Base-by-base conservation (phyloP, 2,888 invertebrate species). In the Diaphora mendica region DNA sequence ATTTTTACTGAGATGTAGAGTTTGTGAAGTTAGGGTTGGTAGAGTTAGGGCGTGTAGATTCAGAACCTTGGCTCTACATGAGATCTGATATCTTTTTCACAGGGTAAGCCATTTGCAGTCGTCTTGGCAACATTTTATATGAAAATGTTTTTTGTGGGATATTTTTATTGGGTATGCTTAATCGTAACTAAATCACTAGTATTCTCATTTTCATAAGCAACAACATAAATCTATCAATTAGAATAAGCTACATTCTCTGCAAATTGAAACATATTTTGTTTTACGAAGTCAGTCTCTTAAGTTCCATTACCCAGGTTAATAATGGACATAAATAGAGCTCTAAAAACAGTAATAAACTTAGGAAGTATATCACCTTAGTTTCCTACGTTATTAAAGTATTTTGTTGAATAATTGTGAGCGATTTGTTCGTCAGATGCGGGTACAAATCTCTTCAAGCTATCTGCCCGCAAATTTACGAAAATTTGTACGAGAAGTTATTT, bases 401-500 rank as follows among this genome's bases (percentile, higher is more conserved):
- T 59, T 51, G 26, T 75, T 70, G 74, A 80, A 78, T 78, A 82
- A 82, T 76, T 73, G 70, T 64, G 33, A 68, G 71, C 67, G 70
- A 77, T 80, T 70, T 76, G 75, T 82, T 68, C 72, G 55, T 76
- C 64, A 73, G 70, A 73, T 68, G 70, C 72, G 64, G 66, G 55
- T 13, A 64, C 42, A 30, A 74, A 82, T 74, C 77, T 69, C 73
- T 59, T 44, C 65, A 64, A 79, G 68, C 72, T 79, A 79, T 82
- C 79, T 69, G 30, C 42, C 70, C 42, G 15, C 48, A 66, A 73
- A 70, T 44, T 74, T 72, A n/a, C 59, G 59, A 39, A 11, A 42
- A 67, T 70, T 39, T 48, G 13, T 17, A 17, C 55, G n/a, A n/a
- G 33, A 74, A 68, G 62, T 71, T 64, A 48, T 66, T 74, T 71